Base-by-base conservation (phyloP, 2,113 vertebrate genomes). In the Entomyzon cyanotis region DNA sequence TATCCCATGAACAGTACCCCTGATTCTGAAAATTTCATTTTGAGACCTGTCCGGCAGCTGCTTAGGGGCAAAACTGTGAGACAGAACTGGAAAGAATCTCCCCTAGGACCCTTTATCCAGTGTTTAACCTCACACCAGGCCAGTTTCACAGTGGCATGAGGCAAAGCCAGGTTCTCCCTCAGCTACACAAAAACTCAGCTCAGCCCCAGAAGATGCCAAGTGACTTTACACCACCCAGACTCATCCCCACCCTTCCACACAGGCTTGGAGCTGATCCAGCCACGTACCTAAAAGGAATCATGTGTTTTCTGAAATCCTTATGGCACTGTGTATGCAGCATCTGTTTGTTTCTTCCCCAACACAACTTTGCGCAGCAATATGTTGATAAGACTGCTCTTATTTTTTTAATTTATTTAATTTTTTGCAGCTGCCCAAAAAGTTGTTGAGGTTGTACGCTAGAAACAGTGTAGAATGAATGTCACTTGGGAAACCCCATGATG, bases 291-390 rank as follows among this genome's bases (percentile, higher is more conserved):
- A 68, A 63, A 62, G 64, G 22, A 93, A 90, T 85, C 8, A 7
- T 41, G 39, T 58, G 42, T 85, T 94, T 90, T 64, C 90, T 71
- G 44, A 50, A 42, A 90, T 35, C 82, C 65, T 85, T 90, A 90
- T 89, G 88, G 75, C 56, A 28, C 65, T 83, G 58, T 59, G 41
- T 79, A 60, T 8, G 62, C 56, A n/a, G 49, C 87, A 93, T 80
- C 87, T 96, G 89, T 68, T 91, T 91, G 53, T 64, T 94, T 93
- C 62, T 82, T 84, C n/a, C 37, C 31, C 78, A 87, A 58, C 82
- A 85, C 25, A 85, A 85, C 67, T 85, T 69, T 35, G 55, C 77
- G 73, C 64, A 89, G 77, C 73, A 78, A 35, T 87, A 89, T 74
- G 69, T 74, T 87, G 71, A 10, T 65, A 77, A 69, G 11, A 55